Percentiles rank a stretch among this genome's conserved stretches.
Conservation (phyloP, 2,797 vertebrate genomes). For the Pseudotriccus pelzelni region DNA sequence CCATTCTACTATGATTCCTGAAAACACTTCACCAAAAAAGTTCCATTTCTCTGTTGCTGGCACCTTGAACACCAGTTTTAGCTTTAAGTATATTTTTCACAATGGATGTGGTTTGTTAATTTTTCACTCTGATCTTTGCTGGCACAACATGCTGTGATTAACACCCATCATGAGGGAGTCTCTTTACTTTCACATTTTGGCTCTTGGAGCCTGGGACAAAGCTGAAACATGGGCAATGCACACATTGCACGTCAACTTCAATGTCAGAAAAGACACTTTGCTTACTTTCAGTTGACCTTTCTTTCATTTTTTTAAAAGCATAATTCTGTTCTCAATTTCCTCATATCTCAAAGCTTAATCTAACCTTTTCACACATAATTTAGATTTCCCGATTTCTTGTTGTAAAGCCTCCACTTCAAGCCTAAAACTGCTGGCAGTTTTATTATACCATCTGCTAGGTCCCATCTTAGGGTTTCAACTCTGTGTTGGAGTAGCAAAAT, state of each 20-base stretch:
- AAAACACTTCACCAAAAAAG: background rate
- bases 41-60: background rate
- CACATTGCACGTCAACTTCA: background rate
- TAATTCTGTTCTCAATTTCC: background rate
- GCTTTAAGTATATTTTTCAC: background rate
- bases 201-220: background rate
- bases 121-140: background rate
- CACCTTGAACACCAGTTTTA: background rate
- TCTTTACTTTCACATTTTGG: background rate
- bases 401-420: background rate
- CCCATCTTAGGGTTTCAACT: background rate
- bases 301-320: background rate
- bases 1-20: background rate
- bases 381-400: background rate
- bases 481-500: background rate
- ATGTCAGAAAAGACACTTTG: background rate
- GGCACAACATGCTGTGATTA: background rate
- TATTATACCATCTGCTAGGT: constrained; percentile 18
- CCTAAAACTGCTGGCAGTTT: constrained; percentile 9
- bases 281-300: background rate
- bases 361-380: background rate
- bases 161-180: background rate
- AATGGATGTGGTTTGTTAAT: background rate
- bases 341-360: background rate
- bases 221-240: background rate